Base-by-base conservation (phyloP, 2,113 vertebrate genomes). In the Poecilia latipinna region DNA sequence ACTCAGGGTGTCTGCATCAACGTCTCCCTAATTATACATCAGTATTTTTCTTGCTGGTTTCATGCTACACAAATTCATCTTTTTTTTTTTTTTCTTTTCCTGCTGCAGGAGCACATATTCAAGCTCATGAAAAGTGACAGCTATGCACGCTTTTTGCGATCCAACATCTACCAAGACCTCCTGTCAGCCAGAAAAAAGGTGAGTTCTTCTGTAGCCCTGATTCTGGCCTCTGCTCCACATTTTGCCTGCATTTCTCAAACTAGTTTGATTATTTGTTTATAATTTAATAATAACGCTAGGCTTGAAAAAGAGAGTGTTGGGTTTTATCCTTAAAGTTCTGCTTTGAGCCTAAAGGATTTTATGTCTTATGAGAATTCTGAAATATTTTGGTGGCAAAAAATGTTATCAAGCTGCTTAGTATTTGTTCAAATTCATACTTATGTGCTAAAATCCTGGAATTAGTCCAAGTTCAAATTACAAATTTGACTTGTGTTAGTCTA, bases 101-200 rank as follows among this genome's bases (percentile, higher is more conserved):
- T 90, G 42, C 86, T 89, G 33, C 94, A 99, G 97, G 97, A 98
- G 87, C 97, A 99, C 93, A 99, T 99, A 93, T 99, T 97, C 93
- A 97, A 98, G 92, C 94, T 99, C 90, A 99, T 99, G 97, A 99
- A 97, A 94, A 99, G 97, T 91, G 97, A 99, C 95, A 99, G 97
- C 94, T 99, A 98, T 15, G 96, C 97, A 44, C 97, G 97, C 86
- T 99, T 98, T 93, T 95, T 99, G 88, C 96, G 97, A 82, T 99
- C 97, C 1, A 97, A 93, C 39, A 96, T 95, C 87, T 99, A 99
- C 93, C 97, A 99, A 93, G 97, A 99, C 92, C 94, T 99, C 90
- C 86, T 98, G 92, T 92, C 96, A 91, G 96, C 96, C 26, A 96
- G 96, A 89, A 98, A 97, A 95, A 99, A 99, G 97, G 97, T 99